Evolutionary conservation across 2,888 invertebrate species (phyloP).

Genomic region (Temnothorax unifasciatus): DNA sequence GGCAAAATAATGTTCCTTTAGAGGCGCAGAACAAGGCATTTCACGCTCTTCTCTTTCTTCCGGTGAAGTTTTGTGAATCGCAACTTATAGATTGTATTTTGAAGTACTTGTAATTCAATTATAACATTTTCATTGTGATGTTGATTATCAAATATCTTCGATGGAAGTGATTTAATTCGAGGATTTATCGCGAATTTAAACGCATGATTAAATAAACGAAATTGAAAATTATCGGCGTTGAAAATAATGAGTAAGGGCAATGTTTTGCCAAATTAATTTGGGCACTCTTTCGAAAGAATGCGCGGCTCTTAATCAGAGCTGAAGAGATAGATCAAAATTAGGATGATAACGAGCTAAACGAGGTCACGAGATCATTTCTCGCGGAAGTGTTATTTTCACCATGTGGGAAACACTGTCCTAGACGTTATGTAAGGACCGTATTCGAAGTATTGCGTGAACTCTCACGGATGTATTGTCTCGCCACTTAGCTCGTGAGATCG

Average conservation of each 20-base stretch:
- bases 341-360: conserved; percentile 34
- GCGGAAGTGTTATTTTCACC: conserved; percentile 46
- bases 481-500: conserved; percentile 22
- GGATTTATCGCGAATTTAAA: not conserved
- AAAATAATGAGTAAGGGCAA: not conserved
- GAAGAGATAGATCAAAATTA: conserved; percentile 3
- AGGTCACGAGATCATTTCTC: conserved; percentile 38
- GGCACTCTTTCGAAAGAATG: not conserved
- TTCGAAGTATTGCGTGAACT: not conserved
- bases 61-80: not conserved
- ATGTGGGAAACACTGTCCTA: conserved; percentile 38
- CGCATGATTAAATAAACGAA: not conserved
- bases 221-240: not conserved
- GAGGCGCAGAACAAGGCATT: conserved; percentile 4
- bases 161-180: not conserved
- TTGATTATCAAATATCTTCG: not conserved
- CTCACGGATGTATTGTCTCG: conserved; percentile 21
- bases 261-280: not conserved
- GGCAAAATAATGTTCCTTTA: conserved; percentile 33
- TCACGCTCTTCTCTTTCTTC: not conserved
- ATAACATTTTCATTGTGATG: not conserved
- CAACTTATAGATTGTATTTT: not conserved
- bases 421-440: conserved; percentile 34
- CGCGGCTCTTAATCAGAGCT: not conserved
- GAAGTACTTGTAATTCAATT: not conserved